Evolutionary conservation across 2,797 vertebrate species (phyloP), one percentile per base, ranked within the genome.

Genomic region (Steatocranus sp.): DNA sequence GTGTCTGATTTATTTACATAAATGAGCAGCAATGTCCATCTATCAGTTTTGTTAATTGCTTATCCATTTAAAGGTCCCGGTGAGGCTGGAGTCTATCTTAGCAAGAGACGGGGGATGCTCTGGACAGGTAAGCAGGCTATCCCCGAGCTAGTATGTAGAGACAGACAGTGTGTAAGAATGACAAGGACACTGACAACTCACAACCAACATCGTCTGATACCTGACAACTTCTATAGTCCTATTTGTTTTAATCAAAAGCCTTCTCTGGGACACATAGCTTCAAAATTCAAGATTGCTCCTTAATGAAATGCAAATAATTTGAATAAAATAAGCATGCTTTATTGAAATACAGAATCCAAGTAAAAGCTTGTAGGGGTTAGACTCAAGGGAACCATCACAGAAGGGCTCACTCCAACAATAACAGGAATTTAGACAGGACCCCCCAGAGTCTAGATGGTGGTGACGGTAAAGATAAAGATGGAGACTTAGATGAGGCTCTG

Each of bases 131-230:
- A 20, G 12, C 36, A 68, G 63, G 12, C 3, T 43, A 5, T 43
- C 36, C 0, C 14, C 1, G 2, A 25, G 38, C 63, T 46, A 46
- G 15, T 9, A 46, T 0, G 8, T 3, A 46, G 66, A 70, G 23
- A 46, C 23, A 70, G 66, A 70, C 66, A 11, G 15, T 30, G 41
- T 3, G 66, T 46, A 7, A 27, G 14, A 17, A 46, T 18, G 15
- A 70, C 41, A 25, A 10, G 15, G 41, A 70, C 17, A 70, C 4
- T 27, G 56, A 36, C 30, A 61, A 61, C 56, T 61, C 2, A 1
- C 18, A 61, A 34, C 56, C 30, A 36, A 61, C 3, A 61, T n/a
- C 10, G 6, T 61, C 18, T 12, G 56, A 61, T 61, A 17, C 15
- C 66, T 70, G 63, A 70, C 23, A 70, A 18, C 36, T 43, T 68